Evolutionary conservation across 1,140 invertebrate genomes (phyloP).

Genomic region (Drosophila kepulauana): DNA sequence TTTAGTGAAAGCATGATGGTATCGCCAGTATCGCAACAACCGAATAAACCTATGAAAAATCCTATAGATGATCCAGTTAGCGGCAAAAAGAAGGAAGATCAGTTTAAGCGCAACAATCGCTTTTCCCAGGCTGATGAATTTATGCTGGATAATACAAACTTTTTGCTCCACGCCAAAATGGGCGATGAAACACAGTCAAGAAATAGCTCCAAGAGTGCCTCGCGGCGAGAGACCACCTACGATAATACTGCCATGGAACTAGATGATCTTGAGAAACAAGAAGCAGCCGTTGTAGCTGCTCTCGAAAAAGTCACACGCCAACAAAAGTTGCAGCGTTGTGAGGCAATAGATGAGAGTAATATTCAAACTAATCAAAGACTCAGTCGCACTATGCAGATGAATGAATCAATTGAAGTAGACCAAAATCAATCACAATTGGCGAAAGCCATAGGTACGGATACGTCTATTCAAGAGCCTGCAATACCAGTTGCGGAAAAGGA

Average conservation of each 20-base stretch:
- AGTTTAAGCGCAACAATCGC: conserved; percentile 50
- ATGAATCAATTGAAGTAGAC: conserved; percentile 22
- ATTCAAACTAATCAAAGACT: not conserved
- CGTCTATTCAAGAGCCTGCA: conserved; percentile 7
- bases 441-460: not conserved
- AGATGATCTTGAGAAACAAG: conserved; percentile 36
- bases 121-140: conserved; percentile 67
- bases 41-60: not conserved
- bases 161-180: conserved; percentile 62
- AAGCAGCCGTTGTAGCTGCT: conserved; percentile 34
- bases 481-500: not conserved
- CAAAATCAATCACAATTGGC: not conserved
- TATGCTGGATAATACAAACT: conserved; percentile 71
- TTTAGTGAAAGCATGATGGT: conserved; percentile 59
- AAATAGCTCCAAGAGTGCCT: conserved; percentile 59
- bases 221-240: conserved; percentile 56
- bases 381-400: not conserved
- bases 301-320: conserved; percentile 15
- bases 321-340: not conserved
- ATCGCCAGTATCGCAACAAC: conserved; percentile 36
- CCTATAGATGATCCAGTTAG: not conserved
- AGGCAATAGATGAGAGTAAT: conserved; percentile 9
- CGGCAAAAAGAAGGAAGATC: not conserved
- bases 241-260: conserved; percentile 48
- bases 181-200: conserved; percentile 68